A percentile compares a stretch with the other conserved stretches of the same genome.
Evolutionary conservation across 92 coral and sea anemone genomes (phyloP).

Genomic region (Zoanthus gigantus): DNA sequence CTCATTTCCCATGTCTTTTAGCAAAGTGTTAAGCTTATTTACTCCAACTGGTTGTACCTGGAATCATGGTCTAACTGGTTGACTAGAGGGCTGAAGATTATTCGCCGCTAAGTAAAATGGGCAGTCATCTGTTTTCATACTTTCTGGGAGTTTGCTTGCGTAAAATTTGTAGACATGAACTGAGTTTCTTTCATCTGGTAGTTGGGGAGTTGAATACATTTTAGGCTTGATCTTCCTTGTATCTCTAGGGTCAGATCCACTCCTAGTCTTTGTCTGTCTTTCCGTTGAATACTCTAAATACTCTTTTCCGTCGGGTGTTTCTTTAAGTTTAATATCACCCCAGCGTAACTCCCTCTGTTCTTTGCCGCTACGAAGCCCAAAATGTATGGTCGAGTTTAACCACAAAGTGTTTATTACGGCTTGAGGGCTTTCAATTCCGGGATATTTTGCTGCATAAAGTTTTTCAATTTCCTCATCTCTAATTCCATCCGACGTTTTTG

Average conservation of each 20-base stretch:
- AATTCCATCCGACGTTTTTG: slow-evolving; percentile 18
- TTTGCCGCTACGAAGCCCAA: slow-evolving; percentile 46
- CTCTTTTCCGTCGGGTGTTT: slow-evolving; percentile 18
- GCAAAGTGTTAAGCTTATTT: slow-evolving; percentile 55
- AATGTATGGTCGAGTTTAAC: slow-evolving; percentile 42
- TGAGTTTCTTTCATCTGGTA: neutral
- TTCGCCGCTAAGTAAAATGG: slow-evolving; percentile 17
- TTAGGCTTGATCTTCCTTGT: too few relatives aligned
- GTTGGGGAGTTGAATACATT: too few relatives aligned
- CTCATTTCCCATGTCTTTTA: slow-evolving; percentile 48
- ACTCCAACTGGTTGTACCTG: slow-evolving; percentile 39
- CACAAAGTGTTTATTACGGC: slow-evolving; percentile 43
- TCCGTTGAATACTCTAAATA: neutral
- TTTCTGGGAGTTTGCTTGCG: slow-evolving; percentile 27
- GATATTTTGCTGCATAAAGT: slow-evolving; percentile 32
- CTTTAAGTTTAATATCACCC: slow-evolving; percentile 37
- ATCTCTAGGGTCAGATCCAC: neutral
- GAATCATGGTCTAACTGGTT: slow-evolving; percentile 1
- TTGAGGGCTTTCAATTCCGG: slow-evolving; percentile 25
- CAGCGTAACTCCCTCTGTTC: slow-evolving; percentile 34
- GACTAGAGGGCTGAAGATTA: neutral
- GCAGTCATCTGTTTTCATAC: slow-evolving; percentile 1
- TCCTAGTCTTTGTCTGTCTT: neutral
- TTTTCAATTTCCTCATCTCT: slow-evolving; percentile 46
- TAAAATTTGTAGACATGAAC: slow-evolving; percentile 36